Evolutionary conservation across 2,113 vertebrate genomes (phyloP), one percentile per base, ranked within the genome.

Genomic region (Poicephalus gulielmi): DNA sequence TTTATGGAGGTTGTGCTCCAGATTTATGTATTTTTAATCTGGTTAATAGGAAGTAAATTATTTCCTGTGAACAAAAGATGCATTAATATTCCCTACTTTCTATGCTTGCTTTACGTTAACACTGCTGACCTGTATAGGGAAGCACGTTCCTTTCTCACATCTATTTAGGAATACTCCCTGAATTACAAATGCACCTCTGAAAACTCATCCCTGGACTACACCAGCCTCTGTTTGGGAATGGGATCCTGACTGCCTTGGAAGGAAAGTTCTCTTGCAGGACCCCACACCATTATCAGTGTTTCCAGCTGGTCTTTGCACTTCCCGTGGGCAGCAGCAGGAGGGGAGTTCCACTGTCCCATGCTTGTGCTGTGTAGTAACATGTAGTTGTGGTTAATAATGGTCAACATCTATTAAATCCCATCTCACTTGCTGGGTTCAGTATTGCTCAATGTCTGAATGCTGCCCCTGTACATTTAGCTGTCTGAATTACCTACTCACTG

Each of bases 281-380:
- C 53, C 92, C 4, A 3, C 4, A 6, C 60, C 37, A 6, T 85
- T 94, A 33, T 80, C 84, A 8, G 37, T 2, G 71, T 14, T 81
- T 68, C 69, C 94, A 91, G 86, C 92, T 91, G 95, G 25, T 79
- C 92, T 60, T 77, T 14, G 37, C 66, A 17, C 47, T 95, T 95
- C 93, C 91, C 23, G 1, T 0, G 11, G 94, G 94, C 90, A 92
- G 94, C 64, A 17, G 94, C 68, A 17, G 95, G 87, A 93, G 46
- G 31, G 94, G 89, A 90, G 53, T 73, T 88, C 93, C 92, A 60
- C 94, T 52, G 64, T 82, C 68, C 88, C 4, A 20, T 28, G 59
- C 83, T 95, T 55, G 84, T 92, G 96, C 75, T 20, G 1, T 39
- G 83, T 2, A 35, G 33, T 60, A 85, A 57, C 71, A 3, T 41